Base-by-base conservation (phyloP, 2,888 invertebrate species). In the Eudasyphora cyanicolor region DNA sequence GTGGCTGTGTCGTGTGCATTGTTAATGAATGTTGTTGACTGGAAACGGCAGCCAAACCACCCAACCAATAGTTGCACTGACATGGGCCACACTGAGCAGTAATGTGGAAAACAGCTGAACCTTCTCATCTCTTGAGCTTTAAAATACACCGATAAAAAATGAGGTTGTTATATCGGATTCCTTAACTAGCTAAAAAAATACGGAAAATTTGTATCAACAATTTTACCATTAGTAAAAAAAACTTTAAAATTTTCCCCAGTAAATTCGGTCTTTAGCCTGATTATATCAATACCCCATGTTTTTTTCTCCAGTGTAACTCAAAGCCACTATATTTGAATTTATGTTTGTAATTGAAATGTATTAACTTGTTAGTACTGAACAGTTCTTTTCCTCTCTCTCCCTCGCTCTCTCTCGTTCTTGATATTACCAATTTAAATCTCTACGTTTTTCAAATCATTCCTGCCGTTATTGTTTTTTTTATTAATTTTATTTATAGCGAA, bases 21-120 rank as follows among this genome's bases (percentile, higher is more conserved):
- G 77, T 79, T 83, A 80, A 81, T 87, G 86, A 88, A 87, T 86
- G 45, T 86, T 85, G 88, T 87, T 87, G 88, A 87, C 87, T 88
- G 87, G 88, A 87, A 88, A 87, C 86, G 71, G 67, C 51, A 32
- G 87, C 84, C 88, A 84, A 87, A 87, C 86, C 86, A 85, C 69
- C 73, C n/a, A n/a, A 71, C 38, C 54, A 38, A 35, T 49, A 85
- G 49, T n/a, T 32, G 69, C 81, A 82, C 49, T 79, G 84, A 76
- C 78, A 57, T 14, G 38, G 49, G 35, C 83, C 24, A 10, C 69
- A 19, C 6, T n/a, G n/a, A n/a, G n/a, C 69, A 42, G 29, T 5
- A n/a, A 35, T 69, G 67, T 42, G 42, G 3, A 14, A 35, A 7
- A 62, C 29, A 10, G 8, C 3, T 8, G n/a, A 1, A 62, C 8